Evolutionary conservation across 35 echinoderm and acorn worm species (phyloP).

Genomic region (Antedon bifida): DNA sequence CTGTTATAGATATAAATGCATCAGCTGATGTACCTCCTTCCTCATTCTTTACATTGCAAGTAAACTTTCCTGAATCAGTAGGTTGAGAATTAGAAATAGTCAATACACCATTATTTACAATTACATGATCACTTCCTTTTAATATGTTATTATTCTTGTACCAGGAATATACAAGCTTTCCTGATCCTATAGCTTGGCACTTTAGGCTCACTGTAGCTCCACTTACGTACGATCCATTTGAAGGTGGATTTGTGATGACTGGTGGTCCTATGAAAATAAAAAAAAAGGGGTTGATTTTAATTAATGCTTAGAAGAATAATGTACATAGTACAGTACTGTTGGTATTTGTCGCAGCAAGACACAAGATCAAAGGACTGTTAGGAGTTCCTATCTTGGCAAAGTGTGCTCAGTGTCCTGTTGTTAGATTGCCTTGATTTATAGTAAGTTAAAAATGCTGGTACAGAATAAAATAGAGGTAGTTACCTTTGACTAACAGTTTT

Average conservation of each 20-base stretch:
- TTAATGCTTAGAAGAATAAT: background rate
- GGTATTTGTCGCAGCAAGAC: too few species aligned
- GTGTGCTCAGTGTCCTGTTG: too few species aligned
- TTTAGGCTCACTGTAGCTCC: conserved; percentile 48
- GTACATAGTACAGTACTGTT: too few species aligned
- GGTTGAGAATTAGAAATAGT: conserved; percentile 17
- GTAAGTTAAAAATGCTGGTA: too few species aligned
- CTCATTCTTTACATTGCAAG: conserved; percentile 39
- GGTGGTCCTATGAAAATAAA: conserved; percentile 56
- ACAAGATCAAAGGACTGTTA: too few species aligned
- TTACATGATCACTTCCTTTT: conserved; percentile 1
- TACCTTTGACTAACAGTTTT: conserved; percentile 59
- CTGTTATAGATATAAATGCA: conserved; percentile 48
- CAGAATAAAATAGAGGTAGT: too few species aligned
- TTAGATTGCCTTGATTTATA: too few species aligned
- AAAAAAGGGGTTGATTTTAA: background rate
- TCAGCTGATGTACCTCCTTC: conserved; percentile 20
- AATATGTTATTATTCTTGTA: conserved; percentile 24
- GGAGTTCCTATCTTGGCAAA: too few species aligned
- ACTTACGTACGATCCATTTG: conserved; percentile 24
- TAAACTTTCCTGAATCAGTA: conserved; percentile 37
- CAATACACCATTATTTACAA: conserved; percentile 4
- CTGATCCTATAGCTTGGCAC: conserved; percentile 72
- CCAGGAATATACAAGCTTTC: conserved; percentile 48
- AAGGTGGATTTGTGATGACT: conserved; percentile 30